Evolutionary conservation across 2,113 vertebrate species (phyloP).

Genomic region (Forbesichthys papilliferus): DNA sequence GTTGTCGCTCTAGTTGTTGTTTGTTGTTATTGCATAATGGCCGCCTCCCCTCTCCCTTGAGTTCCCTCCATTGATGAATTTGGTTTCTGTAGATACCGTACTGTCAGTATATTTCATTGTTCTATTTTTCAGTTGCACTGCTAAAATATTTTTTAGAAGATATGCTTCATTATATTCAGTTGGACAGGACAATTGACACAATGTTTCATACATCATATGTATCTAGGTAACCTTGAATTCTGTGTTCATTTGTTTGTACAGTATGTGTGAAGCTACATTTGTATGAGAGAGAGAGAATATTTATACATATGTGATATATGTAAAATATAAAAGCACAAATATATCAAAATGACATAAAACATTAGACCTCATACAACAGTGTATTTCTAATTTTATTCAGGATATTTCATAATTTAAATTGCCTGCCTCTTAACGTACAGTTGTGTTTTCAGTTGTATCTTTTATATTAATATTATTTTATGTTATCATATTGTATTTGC

Average conservation of each 20-base stretch:
- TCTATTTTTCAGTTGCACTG: constrained; percentile 43
- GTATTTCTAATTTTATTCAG: constrained; percentile 46
- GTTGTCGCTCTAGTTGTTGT: constrained; percentile 72
- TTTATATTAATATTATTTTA: background rate
- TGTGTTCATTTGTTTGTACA: constrained; percentile 10
- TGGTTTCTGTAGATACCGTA: constrained; percentile 58
- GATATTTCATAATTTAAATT: constrained; percentile 9
- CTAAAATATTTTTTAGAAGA: background rate
- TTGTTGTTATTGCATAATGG: constrained; percentile 21
- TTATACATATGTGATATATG: constrained; percentile 30
- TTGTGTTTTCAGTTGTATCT: background rate
- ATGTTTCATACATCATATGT: constrained; percentile 19
- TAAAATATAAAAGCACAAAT: constrained; percentile 55
- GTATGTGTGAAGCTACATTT: constrained; percentile 15
- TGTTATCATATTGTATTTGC: constrained; percentile 16
- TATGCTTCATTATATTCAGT: constrained; percentile 27
- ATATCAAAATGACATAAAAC: constrained; percentile 28
- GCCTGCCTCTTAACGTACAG: background rate
- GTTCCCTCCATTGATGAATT: constrained; percentile 55
- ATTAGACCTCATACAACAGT: constrained; percentile 32
- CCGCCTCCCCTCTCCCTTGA: constrained; percentile 31
- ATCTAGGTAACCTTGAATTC: constrained; percentile 17
- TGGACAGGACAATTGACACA: constrained; percentile 19
- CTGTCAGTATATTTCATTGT: constrained; percentile 51
- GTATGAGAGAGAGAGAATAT: constrained; percentile 24